Conservation (phyloP, 2,888 invertebrate species). For the Calameuta filiformis region DNA sequence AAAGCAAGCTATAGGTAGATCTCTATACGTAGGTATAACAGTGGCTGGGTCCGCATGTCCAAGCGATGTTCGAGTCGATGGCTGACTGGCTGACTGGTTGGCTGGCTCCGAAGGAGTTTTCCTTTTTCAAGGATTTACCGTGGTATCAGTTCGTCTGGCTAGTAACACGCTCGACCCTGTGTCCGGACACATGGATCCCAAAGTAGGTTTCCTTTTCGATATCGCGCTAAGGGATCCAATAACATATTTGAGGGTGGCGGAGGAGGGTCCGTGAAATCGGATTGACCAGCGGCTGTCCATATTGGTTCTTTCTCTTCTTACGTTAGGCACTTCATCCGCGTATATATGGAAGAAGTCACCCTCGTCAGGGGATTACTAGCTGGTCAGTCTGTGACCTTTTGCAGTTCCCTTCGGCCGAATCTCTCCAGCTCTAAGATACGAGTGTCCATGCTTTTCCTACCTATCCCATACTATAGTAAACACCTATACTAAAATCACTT, state of each 20-base stretch:
- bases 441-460: neutral
- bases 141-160: constrained; percentile 11
- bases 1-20: constrained; percentile 20
- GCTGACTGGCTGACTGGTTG: neutral
- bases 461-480: neutral
- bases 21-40: constrained; percentile 17
- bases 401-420: constrained; percentile 1
- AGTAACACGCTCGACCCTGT: constrained; percentile 9
- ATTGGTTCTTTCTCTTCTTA: constrained; percentile 40
- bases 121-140: neutral
- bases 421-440: neutral
- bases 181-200: constrained; percentile 13
- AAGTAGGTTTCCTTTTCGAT: constrained; percentile 24
- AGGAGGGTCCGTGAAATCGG: constrained; percentile 58
- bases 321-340: neutral
- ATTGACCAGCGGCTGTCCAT: constrained; percentile 59
- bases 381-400: constrained; percentile 18
- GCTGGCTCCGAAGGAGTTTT: neutral
- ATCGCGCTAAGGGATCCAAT: constrained; percentile 53
- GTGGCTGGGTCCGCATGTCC: constrained; percentile 25
- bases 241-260: constrained; percentile 58
- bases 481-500: neutral
- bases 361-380: constrained; percentile 20
- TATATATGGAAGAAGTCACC: constrained; percentile 3
- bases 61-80: constrained; percentile 32